Evolutionary conservation across 1,140 invertebrate species (phyloP).

Genomic region (Lithobius niger): DNA sequence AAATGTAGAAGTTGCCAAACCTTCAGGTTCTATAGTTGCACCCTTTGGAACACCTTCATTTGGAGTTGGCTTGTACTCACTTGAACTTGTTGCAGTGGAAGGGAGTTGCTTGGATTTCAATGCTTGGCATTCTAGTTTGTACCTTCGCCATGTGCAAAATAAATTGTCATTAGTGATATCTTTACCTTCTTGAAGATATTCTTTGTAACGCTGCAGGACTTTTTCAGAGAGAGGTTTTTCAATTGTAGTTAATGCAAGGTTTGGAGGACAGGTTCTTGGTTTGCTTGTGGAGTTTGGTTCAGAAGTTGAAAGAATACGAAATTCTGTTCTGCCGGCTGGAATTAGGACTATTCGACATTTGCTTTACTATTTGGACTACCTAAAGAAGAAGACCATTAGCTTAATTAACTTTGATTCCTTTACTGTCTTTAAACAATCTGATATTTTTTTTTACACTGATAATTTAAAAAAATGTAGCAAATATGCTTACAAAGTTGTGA

Average conservation of each 20-base stretch:
- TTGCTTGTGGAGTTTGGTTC: background rate
- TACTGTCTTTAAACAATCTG: background rate
- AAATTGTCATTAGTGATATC: background rate
- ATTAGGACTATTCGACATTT: too few species aligned
- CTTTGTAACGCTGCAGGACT: background rate
- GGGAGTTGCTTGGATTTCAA: background rate
- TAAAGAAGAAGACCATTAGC: too few species aligned
- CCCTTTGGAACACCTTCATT: too few species aligned
- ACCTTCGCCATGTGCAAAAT: background rate
- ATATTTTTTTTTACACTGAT: background rate
- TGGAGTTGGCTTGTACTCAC: background rate
- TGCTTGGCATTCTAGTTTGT: background rate
- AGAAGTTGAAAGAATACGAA: background rate
- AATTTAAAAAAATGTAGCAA: background rate
- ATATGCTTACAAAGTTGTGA: background rate
- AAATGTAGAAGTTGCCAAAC: too few species aligned
- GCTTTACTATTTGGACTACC: too few species aligned
- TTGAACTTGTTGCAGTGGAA: background rate
- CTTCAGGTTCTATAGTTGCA: too few species aligned
- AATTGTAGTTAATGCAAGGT: background rate
- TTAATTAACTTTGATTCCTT: background rate
- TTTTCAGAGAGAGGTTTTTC: background rate
- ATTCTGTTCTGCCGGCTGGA: too few species aligned
- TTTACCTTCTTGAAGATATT: background rate
- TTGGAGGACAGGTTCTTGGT: background rate